Evolutionary conservation across 2,888 invertebrate genomes (phyloP), one percentile per base, ranked within the genome.

Genomic region (Rhabditoides inermis): DNA sequence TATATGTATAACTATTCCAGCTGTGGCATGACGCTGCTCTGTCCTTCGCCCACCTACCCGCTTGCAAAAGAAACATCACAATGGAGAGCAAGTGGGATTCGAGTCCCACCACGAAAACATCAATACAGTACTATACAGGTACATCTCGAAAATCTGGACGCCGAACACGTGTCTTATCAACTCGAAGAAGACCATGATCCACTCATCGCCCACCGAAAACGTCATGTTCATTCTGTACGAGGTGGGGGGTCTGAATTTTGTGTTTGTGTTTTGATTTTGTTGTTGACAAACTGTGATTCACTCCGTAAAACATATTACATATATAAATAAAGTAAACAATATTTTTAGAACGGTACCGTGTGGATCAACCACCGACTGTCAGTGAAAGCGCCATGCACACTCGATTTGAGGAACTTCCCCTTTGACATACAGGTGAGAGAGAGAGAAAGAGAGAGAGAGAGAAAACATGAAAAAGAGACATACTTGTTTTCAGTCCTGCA

Each of bases 101-200:
- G 20, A 39, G 10, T 39, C 22, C 18, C 10, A 20, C 7, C 40
- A 39, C 40, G 7, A n/a, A 7, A 20, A 39, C 7, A 60, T 60
- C 25, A n/a, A 51, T 25, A 48, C 18, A 4, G 18, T n/a, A 12
- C 18, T 10, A 40, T 40, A 10, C 10, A 40, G 40, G n/a, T 40
- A 7, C 22, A n/a, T 75, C 35, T 54, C 64, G 18, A 57, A 66
- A 46, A 71, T 76, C 47, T 76, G 76, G 76, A 70, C 72, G 12
- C 76, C 76, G 1, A 76, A 76, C 49, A 75, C 71, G 10, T 76
- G 75, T 53, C 51, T 76, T 32, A 71, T 76, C 40, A 76, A 76
- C 56, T 75, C 75, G 22, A 76, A 76, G 48, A 52, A 60, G 40
- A 68, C 74, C 22, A 63, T 61, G 26, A 68, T 75, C 7, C 76